Percentiles rank a stretch among this genome's conserved stretches.
These are phyloP conservation scores for Pterostichus niger DNA, from an alignment of 2,888 invertebrate species.

Conservation along the genomic window DNA sequence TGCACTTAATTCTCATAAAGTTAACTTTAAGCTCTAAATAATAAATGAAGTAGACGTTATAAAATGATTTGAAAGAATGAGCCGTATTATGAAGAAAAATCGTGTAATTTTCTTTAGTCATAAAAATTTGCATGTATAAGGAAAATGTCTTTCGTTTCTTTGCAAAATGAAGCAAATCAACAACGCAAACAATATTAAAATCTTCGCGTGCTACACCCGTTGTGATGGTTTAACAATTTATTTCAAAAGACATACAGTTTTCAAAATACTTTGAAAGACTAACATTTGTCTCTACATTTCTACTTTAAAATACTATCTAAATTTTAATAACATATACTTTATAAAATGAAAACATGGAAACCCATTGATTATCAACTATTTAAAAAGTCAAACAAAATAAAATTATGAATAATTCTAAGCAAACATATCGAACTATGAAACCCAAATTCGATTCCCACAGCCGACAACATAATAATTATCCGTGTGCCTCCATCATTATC, in stretches of 20 bases:
- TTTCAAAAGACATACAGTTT: background rate
- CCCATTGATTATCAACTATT: no score
- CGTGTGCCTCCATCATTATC: no score
- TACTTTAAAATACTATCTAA: no score
- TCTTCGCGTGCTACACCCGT: background rate
- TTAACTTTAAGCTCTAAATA: constrained; percentile 51
- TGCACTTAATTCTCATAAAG: constrained; percentile 50
- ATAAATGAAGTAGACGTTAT: constrained; percentile 55
- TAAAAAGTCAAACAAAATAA: no score
- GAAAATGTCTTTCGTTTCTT: constrained; percentile 47
- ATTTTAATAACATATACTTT: no score
- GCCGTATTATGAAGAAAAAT: constrained; percentile 60
- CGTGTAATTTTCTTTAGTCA: constrained; percentile 53
- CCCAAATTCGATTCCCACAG: no score
- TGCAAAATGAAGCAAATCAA: constrained; percentile 51
- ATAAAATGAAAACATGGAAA: no score
- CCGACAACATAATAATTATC: no score
- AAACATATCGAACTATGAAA: no score
- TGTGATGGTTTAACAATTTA: background rate
- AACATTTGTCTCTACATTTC: no score
- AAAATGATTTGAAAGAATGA: constrained; percentile 62
- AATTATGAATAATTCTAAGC: no score
- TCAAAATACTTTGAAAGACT: no score
- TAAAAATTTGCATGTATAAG: constrained; percentile 59
- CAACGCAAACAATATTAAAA: constrained; percentile 54